Evolutionary conservation across 2,113 vertebrate genomes (phyloP).

Genomic region (Lophura nycthemera): DNA sequence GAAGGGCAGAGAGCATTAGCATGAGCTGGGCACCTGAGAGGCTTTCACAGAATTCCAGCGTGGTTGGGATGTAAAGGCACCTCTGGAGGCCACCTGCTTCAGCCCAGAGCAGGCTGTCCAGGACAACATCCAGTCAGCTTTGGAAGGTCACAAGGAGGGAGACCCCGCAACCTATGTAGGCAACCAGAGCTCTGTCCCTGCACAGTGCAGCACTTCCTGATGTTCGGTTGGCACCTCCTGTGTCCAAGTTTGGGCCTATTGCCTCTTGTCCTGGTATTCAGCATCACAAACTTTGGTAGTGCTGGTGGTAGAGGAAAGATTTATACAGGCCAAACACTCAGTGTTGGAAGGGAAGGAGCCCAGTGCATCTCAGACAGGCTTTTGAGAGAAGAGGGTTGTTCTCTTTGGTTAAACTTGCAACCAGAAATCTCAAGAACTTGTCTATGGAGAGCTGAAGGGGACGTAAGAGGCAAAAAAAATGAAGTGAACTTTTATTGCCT

Average conservation of each 20-base stretch:
- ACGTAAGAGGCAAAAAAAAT: not conserved
- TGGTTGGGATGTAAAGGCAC: not conserved
- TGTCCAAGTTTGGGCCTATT: not conserved
- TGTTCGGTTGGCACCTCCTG: not conserved
- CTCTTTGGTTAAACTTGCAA: not conserved
- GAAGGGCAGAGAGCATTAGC: fast-evolving
- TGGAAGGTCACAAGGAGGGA: not conserved
- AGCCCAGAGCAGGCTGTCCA: not conserved
- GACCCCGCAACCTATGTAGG: not conserved
- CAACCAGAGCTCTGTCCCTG: not conserved
- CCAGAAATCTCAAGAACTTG: not conserved
- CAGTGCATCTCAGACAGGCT: fast-evolving
- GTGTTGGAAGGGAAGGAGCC: not conserved
- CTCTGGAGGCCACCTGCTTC: not conserved
- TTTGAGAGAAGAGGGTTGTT: not conserved
- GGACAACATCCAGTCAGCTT: not conserved
- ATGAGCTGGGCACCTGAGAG: not conserved
- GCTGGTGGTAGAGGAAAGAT: not conserved
- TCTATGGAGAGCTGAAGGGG: not conserved
- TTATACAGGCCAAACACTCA: not conserved
- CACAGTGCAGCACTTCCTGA: not conserved
- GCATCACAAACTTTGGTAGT: not conserved
- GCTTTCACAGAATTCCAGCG: not conserved
- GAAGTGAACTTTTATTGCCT: not conserved
- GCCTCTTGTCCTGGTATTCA: not conserved